Conservation (phyloP, 2,797 vertebrate species). For the Numenius phaeopus region DNA sequence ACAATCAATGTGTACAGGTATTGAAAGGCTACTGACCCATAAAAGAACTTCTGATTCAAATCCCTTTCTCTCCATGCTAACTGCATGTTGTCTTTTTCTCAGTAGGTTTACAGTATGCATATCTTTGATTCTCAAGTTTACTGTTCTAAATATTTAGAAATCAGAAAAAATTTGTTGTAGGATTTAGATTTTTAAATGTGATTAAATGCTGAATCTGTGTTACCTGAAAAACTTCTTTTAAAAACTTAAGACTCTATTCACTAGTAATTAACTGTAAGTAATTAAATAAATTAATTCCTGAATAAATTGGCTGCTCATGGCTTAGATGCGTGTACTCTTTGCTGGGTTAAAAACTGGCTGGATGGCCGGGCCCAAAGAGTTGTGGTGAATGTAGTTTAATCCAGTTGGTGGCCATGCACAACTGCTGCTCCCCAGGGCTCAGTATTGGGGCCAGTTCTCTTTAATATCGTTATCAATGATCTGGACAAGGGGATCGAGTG, state of each 20-base stretch:
- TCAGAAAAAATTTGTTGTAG: neutral
- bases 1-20: neutral
- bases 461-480: too few species aligned
- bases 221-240: neutral
- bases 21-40: constrained; percentile 6
- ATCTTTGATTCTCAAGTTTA: neutral
- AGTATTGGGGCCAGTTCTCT: neutral
- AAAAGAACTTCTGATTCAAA: constrained; percentile 2
- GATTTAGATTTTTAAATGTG: neutral
- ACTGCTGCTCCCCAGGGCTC: neutral
- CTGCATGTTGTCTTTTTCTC: neutral
- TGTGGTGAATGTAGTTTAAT: neutral
- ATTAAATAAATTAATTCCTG: neutral
- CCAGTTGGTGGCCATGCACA: rapidly evolving
- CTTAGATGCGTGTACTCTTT: neutral
- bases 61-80: neutral
- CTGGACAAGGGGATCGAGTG: rapidly evolving
- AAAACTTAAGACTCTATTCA: neutral
- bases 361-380: neutral
- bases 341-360: neutral
- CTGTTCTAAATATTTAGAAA: neutral
- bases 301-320: neutral
- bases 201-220: neutral
- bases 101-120: neutral
- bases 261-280: neutral